Conservation (phyloP, 2,797 vertebrate species). For the Acrocephalus scirpaceus region DNA sequence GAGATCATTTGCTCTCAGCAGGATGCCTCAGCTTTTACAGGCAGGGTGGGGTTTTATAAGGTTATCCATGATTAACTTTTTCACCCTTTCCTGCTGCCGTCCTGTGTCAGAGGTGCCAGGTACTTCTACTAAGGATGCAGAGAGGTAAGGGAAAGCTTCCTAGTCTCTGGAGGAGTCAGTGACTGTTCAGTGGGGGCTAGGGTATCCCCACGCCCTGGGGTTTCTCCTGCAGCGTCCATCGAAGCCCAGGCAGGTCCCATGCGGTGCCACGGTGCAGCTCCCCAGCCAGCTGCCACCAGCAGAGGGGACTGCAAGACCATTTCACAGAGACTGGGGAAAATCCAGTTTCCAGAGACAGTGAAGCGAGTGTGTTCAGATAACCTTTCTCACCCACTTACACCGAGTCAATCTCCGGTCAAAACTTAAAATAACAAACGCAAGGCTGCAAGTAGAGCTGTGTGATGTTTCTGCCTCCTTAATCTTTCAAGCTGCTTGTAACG, state of each 20-base stretch:
- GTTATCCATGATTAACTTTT: not conserved
- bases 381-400: not conserved
- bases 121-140: too few relatives aligned
- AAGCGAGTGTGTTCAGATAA: not conserved
- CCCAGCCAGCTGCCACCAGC: conserved; percentile 7
- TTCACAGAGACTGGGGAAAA: not conserved
- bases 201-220: fast-evolving
- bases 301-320: conserved; percentile 56
- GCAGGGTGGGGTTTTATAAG: not conserved
- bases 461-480: not conserved
- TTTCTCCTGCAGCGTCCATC: fast-evolving
- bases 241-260: not conserved
- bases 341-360: not conserved
- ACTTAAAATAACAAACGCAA: not conserved
- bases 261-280: not conserved
- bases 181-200: fast-evolving
- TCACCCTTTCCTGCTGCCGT: not conserved
- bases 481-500: not conserved
- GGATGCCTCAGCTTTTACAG: not conserved
- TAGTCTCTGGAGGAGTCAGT: not conserved
- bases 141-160: not conserved
- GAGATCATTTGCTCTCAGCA: not conserved
- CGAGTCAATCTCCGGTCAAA: not conserved
- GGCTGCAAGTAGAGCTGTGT: not conserved
- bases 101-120: not conserved